Evolutionary conservation across 2,113 vertebrate species (phyloP).

Genomic region (Larimichthys polyactis): DNA sequence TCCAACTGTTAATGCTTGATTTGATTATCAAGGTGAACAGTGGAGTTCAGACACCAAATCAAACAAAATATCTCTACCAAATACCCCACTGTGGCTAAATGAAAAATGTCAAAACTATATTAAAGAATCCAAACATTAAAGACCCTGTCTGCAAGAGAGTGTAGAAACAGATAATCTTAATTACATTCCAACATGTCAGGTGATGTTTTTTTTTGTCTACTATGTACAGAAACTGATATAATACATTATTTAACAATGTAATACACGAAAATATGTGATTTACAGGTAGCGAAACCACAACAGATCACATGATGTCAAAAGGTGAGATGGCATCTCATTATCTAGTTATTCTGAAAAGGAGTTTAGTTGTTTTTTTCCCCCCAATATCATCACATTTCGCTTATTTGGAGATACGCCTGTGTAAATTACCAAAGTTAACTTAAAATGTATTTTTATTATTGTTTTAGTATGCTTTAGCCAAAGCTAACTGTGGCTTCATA

Average conservation of each 20-base stretch:
- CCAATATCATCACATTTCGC: too few relatives aligned
- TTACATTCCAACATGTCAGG: not conserved
- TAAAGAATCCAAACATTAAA: not conserved
- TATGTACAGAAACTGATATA: not conserved
- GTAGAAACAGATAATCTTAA: constrained; percentile 7
- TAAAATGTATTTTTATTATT: too few relatives aligned
- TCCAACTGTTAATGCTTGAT: constrained; percentile 55
- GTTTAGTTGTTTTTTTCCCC: too few relatives aligned
- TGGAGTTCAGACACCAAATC: constrained; percentile 52
- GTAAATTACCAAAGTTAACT: too few relatives aligned
- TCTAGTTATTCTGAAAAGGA: too few relatives aligned
- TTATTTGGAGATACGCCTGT: too few relatives aligned
- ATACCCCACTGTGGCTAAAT: constrained; percentile 38
- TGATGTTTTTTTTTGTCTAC: not conserved
- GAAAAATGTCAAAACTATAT: constrained; percentile 51
- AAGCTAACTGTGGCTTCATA: not conserved
- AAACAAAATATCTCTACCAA: constrained; percentile 46
- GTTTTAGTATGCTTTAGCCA: too few relatives aligned
- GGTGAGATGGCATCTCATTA: too few relatives aligned
- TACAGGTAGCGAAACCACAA: not conserved
- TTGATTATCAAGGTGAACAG: constrained; percentile 54
- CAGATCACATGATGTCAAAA: not conserved
- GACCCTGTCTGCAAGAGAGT: not conserved
- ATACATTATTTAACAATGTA: not conserved
- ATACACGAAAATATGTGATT: not conserved